Base-by-base conservation (phyloP, 2,888 invertebrate genomes). In the Leptinotarsa tumamoca region DNA sequence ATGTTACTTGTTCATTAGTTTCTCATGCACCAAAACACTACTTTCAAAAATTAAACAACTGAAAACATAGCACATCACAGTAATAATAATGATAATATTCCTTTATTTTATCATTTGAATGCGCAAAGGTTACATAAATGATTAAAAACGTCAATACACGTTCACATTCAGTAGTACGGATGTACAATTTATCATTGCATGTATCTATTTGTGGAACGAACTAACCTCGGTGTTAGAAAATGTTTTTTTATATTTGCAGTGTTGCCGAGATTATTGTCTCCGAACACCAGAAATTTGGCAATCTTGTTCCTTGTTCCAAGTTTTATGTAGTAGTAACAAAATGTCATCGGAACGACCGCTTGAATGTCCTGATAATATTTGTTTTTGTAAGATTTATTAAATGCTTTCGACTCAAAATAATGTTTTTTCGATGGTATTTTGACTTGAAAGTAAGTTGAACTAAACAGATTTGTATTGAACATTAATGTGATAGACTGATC, bases 301-400 rank as follows among this genome's bases (percentile, higher is more conserved):
- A 77, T 23, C 15, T 14, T 21, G 17, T 61, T 61, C 2, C 43
- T 43, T 43, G 10, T 43, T 43, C 10, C 43, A 43, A 43, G 43
- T 43, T 43, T 33, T 4, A 33, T 18, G 21, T 21, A 18, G 43
- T 43, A 43, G 43, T 10, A 68, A 73, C 61, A 77, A 79, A 75
- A 79, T 79, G 79, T 79, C 79, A 79, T 66, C 73, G 61, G 75
- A 77, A 75, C 75, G 72, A 72, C 70, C 75, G 74, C 70, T 67
- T 75, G 75, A 77, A 73, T 70, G 27, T 75, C 73, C 68, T 74
- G 66, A 74, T 72, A 68, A 61, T 51, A 68, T 75, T 33, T 66
- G 33, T 72, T 63, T 52, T 74, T 74, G 58, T 72, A 71, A 70
- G 66, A 66, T 68, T 68, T 67, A 73, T 71, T 68, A 56, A 67